Conservation (phyloP, 37 sponge, comb jelly and placozoan species). For the Amphimedon queenslandica region DNA sequence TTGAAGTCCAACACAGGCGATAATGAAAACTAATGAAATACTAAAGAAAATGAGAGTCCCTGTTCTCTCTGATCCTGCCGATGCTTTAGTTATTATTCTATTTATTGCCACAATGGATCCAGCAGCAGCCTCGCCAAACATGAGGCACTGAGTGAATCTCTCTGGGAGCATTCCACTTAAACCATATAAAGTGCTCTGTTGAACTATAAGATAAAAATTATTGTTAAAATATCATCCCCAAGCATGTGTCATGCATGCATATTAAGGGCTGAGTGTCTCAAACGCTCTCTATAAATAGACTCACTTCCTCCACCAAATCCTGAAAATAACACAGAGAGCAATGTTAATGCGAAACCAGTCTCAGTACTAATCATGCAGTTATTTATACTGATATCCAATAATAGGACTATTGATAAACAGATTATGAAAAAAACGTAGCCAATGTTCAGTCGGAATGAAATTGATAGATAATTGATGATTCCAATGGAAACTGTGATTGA, state of each 20-base stretch:
- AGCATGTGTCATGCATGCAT: too few relatives aligned
- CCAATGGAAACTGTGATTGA: constrained; percentile 42
- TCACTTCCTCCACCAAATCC: constrained; percentile 63
- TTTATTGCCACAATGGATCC: constrained; percentile 59
- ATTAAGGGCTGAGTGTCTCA: too few relatives aligned
- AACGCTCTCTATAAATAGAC: neutral
- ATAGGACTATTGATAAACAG: constrained; percentile 48
- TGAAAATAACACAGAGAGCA: constrained; percentile 32
- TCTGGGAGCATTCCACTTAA: constrained; percentile 81
- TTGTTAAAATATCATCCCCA: too few relatives aligned
- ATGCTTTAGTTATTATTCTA: constrained; percentile 72
- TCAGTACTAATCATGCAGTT: constrained; percentile 31
- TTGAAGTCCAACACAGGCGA: constrained; percentile 64
- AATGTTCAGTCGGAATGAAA: constrained; percentile 55
- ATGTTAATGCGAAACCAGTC: constrained; percentile 47
- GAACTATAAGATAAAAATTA: constrained; percentile 51
- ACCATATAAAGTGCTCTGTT: constrained; percentile 90
- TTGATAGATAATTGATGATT: constrained; percentile 37
- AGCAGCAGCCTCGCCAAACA: constrained; percentile 87
- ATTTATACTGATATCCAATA: constrained; percentile 61
- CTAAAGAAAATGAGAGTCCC: constrained; percentile 76
- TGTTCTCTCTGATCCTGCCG: constrained; percentile 34
- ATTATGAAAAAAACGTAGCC: constrained; percentile 72
- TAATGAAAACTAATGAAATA: constrained; percentile 71
- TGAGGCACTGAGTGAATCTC: constrained; percentile 69